A percentile compares a stretch with the other conserved stretches of the same genome.
phyloP scores from a whole-genome alignment of 2,797 vertebrate genomes.

The Crocodylus rhombifer region DNA sequence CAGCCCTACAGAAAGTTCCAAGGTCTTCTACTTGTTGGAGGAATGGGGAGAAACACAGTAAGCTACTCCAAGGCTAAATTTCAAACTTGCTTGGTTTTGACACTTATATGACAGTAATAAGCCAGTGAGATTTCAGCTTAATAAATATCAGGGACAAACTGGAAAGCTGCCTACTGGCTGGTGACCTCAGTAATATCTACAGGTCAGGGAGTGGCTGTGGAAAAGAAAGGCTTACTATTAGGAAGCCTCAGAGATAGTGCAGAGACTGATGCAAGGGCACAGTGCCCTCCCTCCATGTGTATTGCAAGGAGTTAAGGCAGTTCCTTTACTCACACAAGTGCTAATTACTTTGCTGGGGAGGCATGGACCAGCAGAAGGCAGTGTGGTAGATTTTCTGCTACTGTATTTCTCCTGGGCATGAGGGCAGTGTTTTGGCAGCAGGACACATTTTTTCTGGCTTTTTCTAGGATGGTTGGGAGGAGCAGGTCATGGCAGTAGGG shows the following conservation, averaged over 20 bases:
- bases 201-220: background rate
- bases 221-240: background rate
- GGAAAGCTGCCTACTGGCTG: background rate
- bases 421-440: too few relatives aligned
- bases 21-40: background rate
- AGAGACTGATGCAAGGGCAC: background rate
- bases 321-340: background rate
- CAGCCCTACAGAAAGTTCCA: background rate
- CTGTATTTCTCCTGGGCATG: background rate
- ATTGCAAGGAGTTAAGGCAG: too few relatives aligned
- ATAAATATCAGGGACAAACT: background rate
- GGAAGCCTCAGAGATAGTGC: background rate
- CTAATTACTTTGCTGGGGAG: background rate
- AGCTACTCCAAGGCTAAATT: background rate
- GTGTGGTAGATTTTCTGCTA: background rate
- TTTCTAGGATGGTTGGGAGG: too few relatives aligned
- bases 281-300: background rate
- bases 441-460: too few relatives aligned
- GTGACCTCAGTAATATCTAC: background rate
- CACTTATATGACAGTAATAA: background rate
- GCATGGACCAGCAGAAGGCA: background rate
- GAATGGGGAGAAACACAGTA: background rate
- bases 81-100: background rate
- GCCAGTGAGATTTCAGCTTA: background rate
- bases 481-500: background rate